phyloP scores from a whole-genome alignment of 2,888 invertebrate genomes.

The Himalopsyche japonica region DNA sequence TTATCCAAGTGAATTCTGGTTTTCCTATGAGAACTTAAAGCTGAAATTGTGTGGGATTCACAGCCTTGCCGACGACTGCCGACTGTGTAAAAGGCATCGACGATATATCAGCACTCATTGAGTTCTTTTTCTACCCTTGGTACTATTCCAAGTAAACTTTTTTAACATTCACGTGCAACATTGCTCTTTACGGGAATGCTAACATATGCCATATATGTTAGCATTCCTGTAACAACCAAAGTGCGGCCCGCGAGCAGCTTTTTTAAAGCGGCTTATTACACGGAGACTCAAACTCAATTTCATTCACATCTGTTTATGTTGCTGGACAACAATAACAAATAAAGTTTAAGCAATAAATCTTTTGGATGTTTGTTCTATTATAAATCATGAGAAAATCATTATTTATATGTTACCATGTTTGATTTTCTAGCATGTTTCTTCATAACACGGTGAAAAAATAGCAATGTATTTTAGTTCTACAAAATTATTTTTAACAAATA shows the following conservation, averaged over 20 bases:
- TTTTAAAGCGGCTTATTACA: neutral
- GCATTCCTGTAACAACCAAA: too few species aligned
- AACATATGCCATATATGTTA: neutral
- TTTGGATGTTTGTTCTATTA: too few species aligned
- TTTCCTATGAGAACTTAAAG: neutral
- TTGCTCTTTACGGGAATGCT: neutral
- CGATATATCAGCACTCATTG: neutral
- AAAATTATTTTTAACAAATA: too few species aligned
- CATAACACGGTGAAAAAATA: too few species aligned
- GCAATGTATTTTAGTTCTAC: too few species aligned
- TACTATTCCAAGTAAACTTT: neutral
- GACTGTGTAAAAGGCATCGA: neutral
- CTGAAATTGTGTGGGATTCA: neutral
- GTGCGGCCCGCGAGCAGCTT: neutral
- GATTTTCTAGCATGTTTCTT: too few species aligned
- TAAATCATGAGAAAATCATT: too few species aligned
- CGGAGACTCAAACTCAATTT: too few species aligned
- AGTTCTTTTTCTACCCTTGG: neutral
- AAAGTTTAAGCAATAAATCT: too few species aligned
- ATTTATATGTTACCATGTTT: too few species aligned
- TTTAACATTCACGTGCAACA: neutral
- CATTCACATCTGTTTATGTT: too few species aligned
- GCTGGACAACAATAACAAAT: too few species aligned
- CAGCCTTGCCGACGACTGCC: neutral
- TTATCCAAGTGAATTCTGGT: neutral